Conservation (phyloP, 2,113 vertebrate species). For the Agapornis roseicollis region DNA sequence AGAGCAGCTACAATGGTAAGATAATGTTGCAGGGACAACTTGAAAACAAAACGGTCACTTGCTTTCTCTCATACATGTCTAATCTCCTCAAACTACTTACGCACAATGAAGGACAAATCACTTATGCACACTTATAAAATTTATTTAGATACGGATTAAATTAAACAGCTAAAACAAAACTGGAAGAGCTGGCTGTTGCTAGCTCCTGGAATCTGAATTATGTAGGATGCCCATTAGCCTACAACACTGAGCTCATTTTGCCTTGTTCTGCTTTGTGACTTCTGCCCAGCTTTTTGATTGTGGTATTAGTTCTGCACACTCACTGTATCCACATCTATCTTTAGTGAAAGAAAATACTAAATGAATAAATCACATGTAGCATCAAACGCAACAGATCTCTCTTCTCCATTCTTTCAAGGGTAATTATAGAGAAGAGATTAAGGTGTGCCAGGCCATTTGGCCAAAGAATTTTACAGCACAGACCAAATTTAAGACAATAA, state of each 20-base stretch:
- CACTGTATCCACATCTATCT: background rate
- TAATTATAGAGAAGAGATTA: background rate
- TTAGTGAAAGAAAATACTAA: background rate
- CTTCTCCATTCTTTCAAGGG: background rate
- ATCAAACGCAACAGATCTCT: background rate
- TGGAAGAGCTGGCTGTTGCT: background rate
- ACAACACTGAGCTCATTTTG: accelerated
- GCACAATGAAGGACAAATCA: background rate
- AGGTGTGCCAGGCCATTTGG: background rate
- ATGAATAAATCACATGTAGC: background rate
- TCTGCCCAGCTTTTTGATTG: background rate
- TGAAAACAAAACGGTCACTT: background rate
- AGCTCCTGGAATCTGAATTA: background rate
- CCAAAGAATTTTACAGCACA: background rate
- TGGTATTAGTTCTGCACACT: background rate
- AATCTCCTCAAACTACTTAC: background rate
- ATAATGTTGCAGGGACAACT: background rate
- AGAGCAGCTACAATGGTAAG: background rate
- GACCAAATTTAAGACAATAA: background rate
- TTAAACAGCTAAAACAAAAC: background rate
- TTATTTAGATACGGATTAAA: background rate
- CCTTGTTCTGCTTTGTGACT: background rate
- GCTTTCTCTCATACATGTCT: background rate
- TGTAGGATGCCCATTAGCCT: background rate
- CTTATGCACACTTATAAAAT: background rate